Base-by-base conservation (phyloP, 1,140 invertebrate genomes). In the Artemia franciscana region DNA sequence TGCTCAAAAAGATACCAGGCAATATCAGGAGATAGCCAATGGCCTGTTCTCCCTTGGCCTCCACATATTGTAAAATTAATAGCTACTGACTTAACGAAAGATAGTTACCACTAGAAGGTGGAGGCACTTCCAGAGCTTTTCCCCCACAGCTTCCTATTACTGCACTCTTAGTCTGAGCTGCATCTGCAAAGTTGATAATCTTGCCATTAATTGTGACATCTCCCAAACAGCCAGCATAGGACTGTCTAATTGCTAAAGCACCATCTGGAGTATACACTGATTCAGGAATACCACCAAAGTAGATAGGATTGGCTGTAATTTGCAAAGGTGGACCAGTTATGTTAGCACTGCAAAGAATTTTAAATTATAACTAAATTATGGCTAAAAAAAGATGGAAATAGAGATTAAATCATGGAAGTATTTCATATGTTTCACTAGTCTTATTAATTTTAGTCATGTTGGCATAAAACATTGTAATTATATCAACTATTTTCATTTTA, bases 181-280 rank as follows among this genome's bases (percentile, higher is more conserved):
- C 77, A 64, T 82, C 81, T 5, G 84, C 85, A 72, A 93, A 86
- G 70, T 91, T 89, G 24, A 89, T 77, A 57, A 89, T 80, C 23
- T 75, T 75, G 23, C 84, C 83, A 68, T 92, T 91, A 3, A 91
- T 71, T 1, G 86, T 90, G 1, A 85, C 81, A 70, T 94, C 90
- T 9, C 85, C 85, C 57, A 95, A 82, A 69, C 90, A 93, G 1
- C 91, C 91, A 24, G 78, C 73, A 69, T 91, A 90, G 0, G 80
- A 74, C 30, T 68, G 66, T 7, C 73, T 73, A 2, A 73, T 70
- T 39, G 70, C 73, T n/a, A 68, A 67, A 5, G 72, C 72, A 5
- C 67, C 68, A 15, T 64, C 61, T 2, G 71, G 69, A 2, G 76
- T 72, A 12, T 73, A 72, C 59, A 80, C 80, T 9, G 73, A 73